Evolutionary conservation across 2,888 invertebrate species (phyloP), one percentile per base, ranked within the genome.

Genomic region (Sympetrum striolatum): DNA sequence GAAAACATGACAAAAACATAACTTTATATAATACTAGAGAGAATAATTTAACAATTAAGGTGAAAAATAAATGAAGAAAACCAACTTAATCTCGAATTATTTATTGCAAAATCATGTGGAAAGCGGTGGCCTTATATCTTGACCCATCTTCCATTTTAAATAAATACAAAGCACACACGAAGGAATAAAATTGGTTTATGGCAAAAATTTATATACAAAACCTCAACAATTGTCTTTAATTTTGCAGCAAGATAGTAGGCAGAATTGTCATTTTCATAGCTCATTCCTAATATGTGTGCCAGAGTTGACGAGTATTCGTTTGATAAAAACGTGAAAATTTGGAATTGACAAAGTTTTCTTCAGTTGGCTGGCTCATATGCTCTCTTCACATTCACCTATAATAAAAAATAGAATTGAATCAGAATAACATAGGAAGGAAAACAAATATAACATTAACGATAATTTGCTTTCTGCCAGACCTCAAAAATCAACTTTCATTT

Each of bases 111-210:
- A 86, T 86, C 86, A 86, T 86, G 58, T 86, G 22, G 82, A 86
- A 86, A 86, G 86, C 86, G 37, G 86, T 64, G 86, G 86, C 86
- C 60, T 86, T 31, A 53, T 53, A 53, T 39, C 86, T 86, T 60
- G 86, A 86, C 86, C 86, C 86, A 86, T 86, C 86, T 86, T 86
- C 86, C 86, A 86, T 60, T 86, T 86, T 86, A 86, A 86, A 86
- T 86, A 86, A 86, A 86, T 86, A 86, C 60, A 86, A 86, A 86
- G 86, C 86, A 86, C 86, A 86, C 86, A 86, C 18, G 86, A 86
- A 86, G 86, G 86, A 86, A 64, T 60, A 86, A 60, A 82, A 60
- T 58, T 37, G 86, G 37, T 86, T 73, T 86, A 86, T 86, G 86
- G 86, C 86, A 86, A 86, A 60, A 86, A 86, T 60, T 37, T 86